Evolutionary conservation across 2,888 invertebrate species (phyloP).

Genomic region (Odontocerum albicorne): DNA sequence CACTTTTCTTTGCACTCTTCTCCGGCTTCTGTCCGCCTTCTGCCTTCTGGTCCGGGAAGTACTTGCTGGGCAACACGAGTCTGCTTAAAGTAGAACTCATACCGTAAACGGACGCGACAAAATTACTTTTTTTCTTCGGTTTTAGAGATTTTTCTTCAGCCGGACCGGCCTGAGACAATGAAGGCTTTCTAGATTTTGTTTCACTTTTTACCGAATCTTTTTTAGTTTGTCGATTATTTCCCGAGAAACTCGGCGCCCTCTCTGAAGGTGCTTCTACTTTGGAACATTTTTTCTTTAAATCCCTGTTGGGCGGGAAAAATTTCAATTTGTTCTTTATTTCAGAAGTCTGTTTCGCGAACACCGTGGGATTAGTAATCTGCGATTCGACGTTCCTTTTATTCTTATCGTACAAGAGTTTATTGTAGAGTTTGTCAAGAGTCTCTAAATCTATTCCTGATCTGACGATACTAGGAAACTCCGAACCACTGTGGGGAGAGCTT

Average conservation of each 20-base stretch:
- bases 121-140: slow-evolving; percentile 3
- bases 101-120: slow-evolving; percentile 13
- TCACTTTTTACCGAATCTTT: too few species aligned
- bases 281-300: background rate
- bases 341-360: slow-evolving; percentile 13
- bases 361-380: slow-evolving; percentile 8
- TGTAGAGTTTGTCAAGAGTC: slow-evolving; percentile 15
- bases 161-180: background rate
- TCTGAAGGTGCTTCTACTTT: background rate
- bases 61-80: slow-evolving; percentile 23
- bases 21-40: too few species aligned
- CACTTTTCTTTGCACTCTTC: background rate
- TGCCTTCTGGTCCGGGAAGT: slow-evolving; percentile 24
- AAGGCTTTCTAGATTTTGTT: too few species aligned
- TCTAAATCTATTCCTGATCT: slow-evolving; percentile 11
- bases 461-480: too few species aligned
- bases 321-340: slow-evolving; percentile 19
- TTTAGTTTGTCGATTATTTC: too few species aligned
- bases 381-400: slow-evolving; percentile 9
- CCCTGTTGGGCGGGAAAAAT: slow-evolving; percentile 14
- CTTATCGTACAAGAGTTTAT: slow-evolving; percentile 17
- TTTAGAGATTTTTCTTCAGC: background rate
- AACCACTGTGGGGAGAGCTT: too few species aligned
- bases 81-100: slow-evolving; percentile 27
- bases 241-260: too few species aligned